Evolutionary conservation across 2,888 invertebrate genomes (phyloP), one percentile per base, ranked within the genome.

Genomic region (Platycheirus albimanus): DNA sequence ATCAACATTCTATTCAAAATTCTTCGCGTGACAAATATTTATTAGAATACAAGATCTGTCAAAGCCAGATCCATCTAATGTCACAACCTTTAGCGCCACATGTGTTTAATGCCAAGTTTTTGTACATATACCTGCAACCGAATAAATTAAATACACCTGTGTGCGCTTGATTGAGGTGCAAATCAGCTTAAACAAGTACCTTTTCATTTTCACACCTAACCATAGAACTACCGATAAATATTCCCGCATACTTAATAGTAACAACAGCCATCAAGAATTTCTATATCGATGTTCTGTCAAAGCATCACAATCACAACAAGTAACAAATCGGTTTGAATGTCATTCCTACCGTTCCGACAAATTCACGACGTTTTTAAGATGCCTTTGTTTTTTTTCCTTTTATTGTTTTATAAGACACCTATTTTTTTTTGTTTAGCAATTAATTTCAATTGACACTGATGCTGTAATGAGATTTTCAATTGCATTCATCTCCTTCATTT

Each of bases 381-480:
- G 45, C 67, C 54, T 61, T 63, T 54, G 52, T 49, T n/a, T 10
- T 15, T 33, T n/a, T n/a, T n/a, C n/a, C n/a, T n/a, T n/a, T n/a
- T n/a, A n/a, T n/a, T n/a, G n/a, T n/a, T n/a, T n/a, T n/a, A 19
- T 45, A 33, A 30, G 43, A 36, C 36, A 61, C 33, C 70, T 61
- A 33, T 7, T 7, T 28, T 36, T 38, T 72, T 15, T 20, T n/a
- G n/a, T n/a, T n/a, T n/a, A n/a, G 38, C 66, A 71, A 72, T 64
- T 33, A 71, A 72, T 56, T 63, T 83, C 71, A 67, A 72, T 72
- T 71, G 61, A 56, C 77, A 72, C 67, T 20, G 78, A 67, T 67
- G 78, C 56, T 33, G 45, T 49, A 52, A 79, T 49, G 2, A 11
- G 19, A 69, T 58, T 75, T n/a, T 30, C 61, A 61, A 38, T 61